Base-by-base conservation (phyloP, 2,888 invertebrate species). In the Esperia sulphurella region DNA sequence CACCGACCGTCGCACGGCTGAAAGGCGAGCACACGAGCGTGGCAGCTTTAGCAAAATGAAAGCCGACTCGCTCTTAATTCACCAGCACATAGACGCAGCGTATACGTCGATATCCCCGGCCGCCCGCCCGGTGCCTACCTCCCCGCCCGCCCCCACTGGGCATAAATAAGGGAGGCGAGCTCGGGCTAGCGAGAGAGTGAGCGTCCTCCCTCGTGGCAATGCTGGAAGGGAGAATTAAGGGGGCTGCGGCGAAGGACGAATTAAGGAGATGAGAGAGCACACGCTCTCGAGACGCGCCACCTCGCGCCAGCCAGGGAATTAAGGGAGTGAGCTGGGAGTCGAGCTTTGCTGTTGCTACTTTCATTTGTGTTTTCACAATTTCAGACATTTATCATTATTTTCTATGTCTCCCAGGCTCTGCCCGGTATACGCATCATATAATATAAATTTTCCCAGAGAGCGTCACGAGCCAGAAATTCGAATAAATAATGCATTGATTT, bases 211-310 rank as follows among this genome's bases (percentile, higher is more conserved):
- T 65, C 72, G 68, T 69, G 67, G 71, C 79, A 72, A 68, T 68
- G 77, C 75, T 75, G 76, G 75, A 65, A 72, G 82, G 83, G 83
- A 79, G 84, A 80, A 79, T 75, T 73, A 75, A 81, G 88, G 87
- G 87, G 87, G 87, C 74, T 87, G 87, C 76, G 86, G 86, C 87
- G 89, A 88, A 88, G 89, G 89, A 88, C 89, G 86, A 89, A 87
- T 87, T 89, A 88, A 89, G 89, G 88, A 89, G 89, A 88, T 87
- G 87, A 87, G 87, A 87, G 86, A 88, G 87, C 84, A 83, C 83
- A 81, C 84, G 83, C 83, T 87, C 86, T 85, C 83, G 84, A 86
- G 86, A 80, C 83, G 79, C 78, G 79, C 79, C 79, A 78, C 81
- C 80, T 82, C 79, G 71, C 71, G 68, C 75, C 74, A 72, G 73